phyloP scores from a whole-genome alignment of 92 coral and sea anemone species.

The Parazoanthus darwini region DNA sequence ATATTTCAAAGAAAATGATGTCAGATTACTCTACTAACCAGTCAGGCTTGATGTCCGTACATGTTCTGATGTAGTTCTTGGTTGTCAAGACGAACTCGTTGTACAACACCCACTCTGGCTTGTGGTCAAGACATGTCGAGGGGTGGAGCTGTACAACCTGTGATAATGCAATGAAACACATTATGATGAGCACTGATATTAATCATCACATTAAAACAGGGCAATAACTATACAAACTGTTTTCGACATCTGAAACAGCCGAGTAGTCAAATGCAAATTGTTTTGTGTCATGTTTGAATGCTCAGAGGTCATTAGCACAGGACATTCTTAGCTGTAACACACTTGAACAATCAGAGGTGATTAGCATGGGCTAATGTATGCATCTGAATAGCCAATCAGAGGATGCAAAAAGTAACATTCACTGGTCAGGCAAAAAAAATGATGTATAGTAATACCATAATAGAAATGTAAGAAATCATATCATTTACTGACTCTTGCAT shows the following conservation, averaged over 20 bases:
- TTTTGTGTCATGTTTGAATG: no score
- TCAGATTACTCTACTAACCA: slow-evolving; percentile 58
- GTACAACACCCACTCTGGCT: slow-evolving; percentile 99
- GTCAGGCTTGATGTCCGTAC: slow-evolving; percentile 97
- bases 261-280: no score
- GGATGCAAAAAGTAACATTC: not conserved
- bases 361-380: no score
- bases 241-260: not conserved
- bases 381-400: no score
- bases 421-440: no score
- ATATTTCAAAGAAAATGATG: not conserved
- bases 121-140: slow-evolving; percentile 96
- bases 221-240: no score
- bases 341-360: no score
- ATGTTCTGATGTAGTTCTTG: slow-evolving; percentile 98
- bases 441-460: no score
- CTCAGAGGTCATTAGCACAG: no score
- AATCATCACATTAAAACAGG: no score
- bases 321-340: no score
- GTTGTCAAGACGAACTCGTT: slow-evolving; percentile 99
- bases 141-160: slow-evolving; percentile 99
- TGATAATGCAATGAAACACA: slow-evolving; percentile 3
- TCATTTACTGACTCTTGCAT: not conserved
- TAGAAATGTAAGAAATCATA: no score
- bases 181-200: not conserved